Evolutionary conservation across 2,113 vertebrate genomes (phyloP).

Genomic region (Scortum barcoo): DNA sequence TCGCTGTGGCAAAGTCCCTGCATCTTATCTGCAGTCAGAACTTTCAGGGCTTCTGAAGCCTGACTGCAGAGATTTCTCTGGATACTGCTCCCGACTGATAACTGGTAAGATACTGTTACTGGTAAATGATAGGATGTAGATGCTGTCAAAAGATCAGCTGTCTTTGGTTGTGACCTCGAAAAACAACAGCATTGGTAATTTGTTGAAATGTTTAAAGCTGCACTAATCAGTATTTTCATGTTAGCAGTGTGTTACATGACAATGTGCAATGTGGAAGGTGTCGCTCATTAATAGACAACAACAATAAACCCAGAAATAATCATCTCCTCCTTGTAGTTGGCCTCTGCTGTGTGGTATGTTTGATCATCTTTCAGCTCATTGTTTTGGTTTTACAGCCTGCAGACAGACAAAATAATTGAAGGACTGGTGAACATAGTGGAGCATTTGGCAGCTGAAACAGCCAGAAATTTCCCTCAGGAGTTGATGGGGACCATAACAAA

Average conservation of each 20-base stretch:
- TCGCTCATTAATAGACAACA: no score
- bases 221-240: neutral
- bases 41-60: neutral
- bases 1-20: conserved; percentile 29
- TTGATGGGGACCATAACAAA: no score
- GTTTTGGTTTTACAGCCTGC: neutral
- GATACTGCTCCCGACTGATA: conserved; percentile 1
- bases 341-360: neutral
- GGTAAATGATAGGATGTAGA: neutral
- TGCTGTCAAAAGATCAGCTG: neutral
- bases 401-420: no score
- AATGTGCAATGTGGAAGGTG: neutral
- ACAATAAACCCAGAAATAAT: no score
- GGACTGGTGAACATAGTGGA: no score
- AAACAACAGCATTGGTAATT: neutral
- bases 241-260: neutral
- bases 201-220: neutral
- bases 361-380: neutral
- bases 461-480: no score
- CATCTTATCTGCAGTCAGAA: conserved; percentile 6
- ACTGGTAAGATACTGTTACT: neutral
- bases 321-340: neutral
- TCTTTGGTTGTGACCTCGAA: neutral
- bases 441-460: no score
- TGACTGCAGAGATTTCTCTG: conserved; percentile 8